Evolutionary conservation across 2,797 vertebrate species (phyloP).

Genomic region (Gallinago solitaria): DNA sequence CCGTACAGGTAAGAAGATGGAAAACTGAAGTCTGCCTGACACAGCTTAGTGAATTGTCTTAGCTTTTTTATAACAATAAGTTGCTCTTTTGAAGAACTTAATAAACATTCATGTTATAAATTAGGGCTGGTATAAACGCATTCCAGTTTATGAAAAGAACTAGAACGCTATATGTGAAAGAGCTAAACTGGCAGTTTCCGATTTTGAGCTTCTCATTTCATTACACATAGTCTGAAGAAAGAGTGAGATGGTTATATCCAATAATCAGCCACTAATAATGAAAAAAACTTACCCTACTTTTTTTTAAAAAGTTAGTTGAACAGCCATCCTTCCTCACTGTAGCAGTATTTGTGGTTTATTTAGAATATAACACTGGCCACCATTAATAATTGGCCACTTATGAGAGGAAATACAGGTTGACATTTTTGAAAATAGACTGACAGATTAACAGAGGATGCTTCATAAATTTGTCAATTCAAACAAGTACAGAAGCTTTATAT

Average conservation of each 20-base stretch:
- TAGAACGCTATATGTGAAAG: not conserved
- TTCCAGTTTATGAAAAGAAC: not conserved
- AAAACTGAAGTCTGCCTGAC: not conserved
- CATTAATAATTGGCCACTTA: not conserved
- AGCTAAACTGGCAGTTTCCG: not conserved
- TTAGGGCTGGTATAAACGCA: not conserved
- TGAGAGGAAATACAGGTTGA: not conserved
- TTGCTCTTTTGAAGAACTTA: not conserved
- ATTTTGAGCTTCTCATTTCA: not conserved
- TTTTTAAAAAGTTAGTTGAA: not conserved
- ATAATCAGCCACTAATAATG: not conserved
- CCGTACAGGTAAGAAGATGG: not conserved
- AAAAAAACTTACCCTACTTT: not conserved
- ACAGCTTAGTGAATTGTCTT: not conserved
- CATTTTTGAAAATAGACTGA: not conserved
- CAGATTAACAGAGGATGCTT: not conserved
- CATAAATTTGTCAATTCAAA: not conserved
- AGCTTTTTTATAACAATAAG: not conserved
- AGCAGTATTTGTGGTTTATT: not conserved
- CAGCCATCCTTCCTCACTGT: not conserved
- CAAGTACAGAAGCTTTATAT: not conserved
- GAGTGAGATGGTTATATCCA: not conserved
- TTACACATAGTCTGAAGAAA: not conserved
- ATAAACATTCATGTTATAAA: not conserved
- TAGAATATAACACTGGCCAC: not conserved